Base-by-base conservation (phyloP, 2,113 vertebrate species). In the Gnathonemus echidnorhynchus region DNA sequence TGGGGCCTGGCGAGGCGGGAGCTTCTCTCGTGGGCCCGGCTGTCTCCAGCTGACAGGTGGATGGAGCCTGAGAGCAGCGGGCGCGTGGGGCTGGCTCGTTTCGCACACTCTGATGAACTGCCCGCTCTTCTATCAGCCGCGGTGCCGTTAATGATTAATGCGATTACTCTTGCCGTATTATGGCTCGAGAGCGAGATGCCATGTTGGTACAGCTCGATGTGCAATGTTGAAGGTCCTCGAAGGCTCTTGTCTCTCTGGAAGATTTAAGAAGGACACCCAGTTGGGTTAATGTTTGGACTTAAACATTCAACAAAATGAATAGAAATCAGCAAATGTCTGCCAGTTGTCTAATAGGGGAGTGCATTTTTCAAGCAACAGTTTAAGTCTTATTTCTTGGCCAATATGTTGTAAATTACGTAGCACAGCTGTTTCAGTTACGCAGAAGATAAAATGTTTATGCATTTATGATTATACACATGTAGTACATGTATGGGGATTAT, bases 1-100 rank as follows among this genome's bases (percentile, higher is more conserved):
- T 87, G 83, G 88, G 86, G 83, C 77, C 90, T 83, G 88, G 56
- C 17, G 58, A 88, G 49, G 70, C 91, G 86, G 49, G 86, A 31
- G 39, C 58, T 24, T 45, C 87, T 90, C 89, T 89, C 66, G 39
- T 2, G 35, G 58, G 49, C 24, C 86, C 35, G 11, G 24, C 35
- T 88, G 86, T 88, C 74, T 62, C 86, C 35, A 58, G 62, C 52
- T 88, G 66, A 90, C 86, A 88, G 87, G 86, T 50, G 53, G 85
- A 46, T 8, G 74, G 74, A 86, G 27, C 24, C 46, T 87, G 62
- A 3, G 45, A 88, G 58, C 52, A 10, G 62, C 27, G 46, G 31
- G 56, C 19, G 1, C 4, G 87, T 0, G 58, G 27, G 42, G 74
- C 87, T 19, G 35, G 1, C 74, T 27, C 7, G 13, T 85, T 84